These are phyloP conservation scores for Empidonax alnorum DNA, from an alignment of 2,113 vertebrate genomes.

Conservation along the genomic window DNA sequence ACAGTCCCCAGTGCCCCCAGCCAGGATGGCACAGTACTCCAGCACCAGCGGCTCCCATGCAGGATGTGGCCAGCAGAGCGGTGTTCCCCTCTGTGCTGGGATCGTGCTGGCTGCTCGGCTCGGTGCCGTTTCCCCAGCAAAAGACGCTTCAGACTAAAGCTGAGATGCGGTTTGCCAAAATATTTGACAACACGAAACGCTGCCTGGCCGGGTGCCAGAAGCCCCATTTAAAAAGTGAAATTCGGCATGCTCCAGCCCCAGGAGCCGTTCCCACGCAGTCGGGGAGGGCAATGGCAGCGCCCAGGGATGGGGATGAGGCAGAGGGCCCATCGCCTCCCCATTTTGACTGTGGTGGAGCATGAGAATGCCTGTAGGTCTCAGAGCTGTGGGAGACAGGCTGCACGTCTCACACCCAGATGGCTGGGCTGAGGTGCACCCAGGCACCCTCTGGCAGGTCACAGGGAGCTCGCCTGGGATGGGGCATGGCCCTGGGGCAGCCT, in stretches of 20 bases:
- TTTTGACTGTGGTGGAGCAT: not conserved
- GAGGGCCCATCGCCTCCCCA: not conserved
- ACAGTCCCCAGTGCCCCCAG: not conserved
- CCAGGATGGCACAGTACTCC: not conserved
- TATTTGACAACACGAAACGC: conserved; percentile 58
- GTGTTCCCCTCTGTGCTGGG: fast-evolving
- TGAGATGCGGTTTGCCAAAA: conserved; percentile 64
- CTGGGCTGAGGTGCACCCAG: not conserved
- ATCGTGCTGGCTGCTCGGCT: not conserved
- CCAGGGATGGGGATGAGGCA: not conserved
- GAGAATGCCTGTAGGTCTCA: not conserved
- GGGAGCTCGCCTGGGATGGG: fast-evolving
- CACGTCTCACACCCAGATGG: not conserved
- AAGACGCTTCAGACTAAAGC: conserved; percentile 51
- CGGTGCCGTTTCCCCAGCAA: not conserved
- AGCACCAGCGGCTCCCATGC: fast-evolving
- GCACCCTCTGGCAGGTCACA: not conserved
- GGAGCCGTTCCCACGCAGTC: not conserved
- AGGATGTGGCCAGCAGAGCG: not conserved
- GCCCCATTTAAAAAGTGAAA: conserved; percentile 39
- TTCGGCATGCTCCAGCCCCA: conserved; percentile 6
- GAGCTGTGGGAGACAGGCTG: not conserved
- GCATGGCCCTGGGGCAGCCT: not conserved
- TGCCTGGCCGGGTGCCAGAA: conserved; percentile 11
- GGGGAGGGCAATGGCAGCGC: not conserved